Evolutionary conservation across 1,140 invertebrate species (phyloP), one percentile per base, ranked within the genome.

Genomic region (Heliconius hermathena): DNA sequence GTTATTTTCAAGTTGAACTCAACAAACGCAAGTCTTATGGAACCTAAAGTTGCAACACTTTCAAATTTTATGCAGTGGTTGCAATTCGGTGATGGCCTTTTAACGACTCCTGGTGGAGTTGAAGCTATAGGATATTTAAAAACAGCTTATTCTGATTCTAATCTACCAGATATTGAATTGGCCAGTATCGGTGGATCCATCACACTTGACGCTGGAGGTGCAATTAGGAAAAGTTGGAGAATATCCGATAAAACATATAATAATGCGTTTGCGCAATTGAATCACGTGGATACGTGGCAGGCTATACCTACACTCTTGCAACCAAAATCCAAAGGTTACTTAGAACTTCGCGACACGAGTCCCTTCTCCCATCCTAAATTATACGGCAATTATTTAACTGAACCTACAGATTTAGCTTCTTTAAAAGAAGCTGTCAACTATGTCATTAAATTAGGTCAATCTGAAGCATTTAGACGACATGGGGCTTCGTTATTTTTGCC

Each of bases 331-430:
- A 94, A 95, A 76, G 98, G 98, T 8, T 95, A 95, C 18, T 81
- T 98, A 1, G 95, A 95, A 82, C 92, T 98, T 0, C 95, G 93
- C 72, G 96, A 96, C 49, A 96, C 95, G 9, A 96, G 98, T 94
- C 98, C 98, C 0, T 95, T 96, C 38, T 96, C 97, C 8, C 95
- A 96, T 87, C 98, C 98, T 1, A 95, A 96, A 78, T 95, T 98
- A 70, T 96, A 97, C 85, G 96, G 97, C 1, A 97, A 97, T 78
- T 98, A 97, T 84, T 97, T 98, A 78, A 91, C 93, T 2, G 95
- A 96, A 79, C 94, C 95, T 33, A 95, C 95, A 52, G 97, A 97
- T 87, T 82, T 97, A 29, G 95, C 96, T 33, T 96, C 96, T 3
- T 88, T 97, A n/a, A 89, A 97, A 29, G 96, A 97, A 73, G 97